These are phyloP conservation scores for Apis cerana DNA, from an alignment of 1,140 invertebrate species.

Conservation along the genomic window DNA sequence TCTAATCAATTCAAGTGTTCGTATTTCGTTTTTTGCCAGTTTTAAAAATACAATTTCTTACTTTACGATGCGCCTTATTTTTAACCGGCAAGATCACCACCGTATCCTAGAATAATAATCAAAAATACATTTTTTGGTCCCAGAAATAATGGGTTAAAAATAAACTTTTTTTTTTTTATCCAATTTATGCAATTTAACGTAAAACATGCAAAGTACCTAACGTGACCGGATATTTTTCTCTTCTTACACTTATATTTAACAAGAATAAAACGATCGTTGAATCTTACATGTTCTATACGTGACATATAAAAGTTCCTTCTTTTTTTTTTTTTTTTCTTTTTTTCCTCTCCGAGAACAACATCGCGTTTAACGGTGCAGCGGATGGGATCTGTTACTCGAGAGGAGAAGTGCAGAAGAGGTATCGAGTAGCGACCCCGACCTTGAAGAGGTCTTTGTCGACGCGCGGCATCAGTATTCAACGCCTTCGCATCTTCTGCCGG, in stretches of 20 bases:
- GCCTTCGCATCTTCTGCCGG: conserved; percentile 70
- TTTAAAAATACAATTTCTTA: too few relatives aligned
- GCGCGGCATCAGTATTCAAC: conserved; percentile 74
- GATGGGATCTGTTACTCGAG: conserved; percentile 24
- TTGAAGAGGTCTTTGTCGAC: conserved; percentile 77
- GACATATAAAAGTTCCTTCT: not conserved
- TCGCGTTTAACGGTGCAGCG: conserved; percentile 38
- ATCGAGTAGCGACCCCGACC: conserved; percentile 70
- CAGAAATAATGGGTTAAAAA: too few relatives aligned
- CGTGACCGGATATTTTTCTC: not conserved
- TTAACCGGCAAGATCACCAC: too few relatives aligned
- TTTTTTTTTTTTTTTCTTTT: not conserved
- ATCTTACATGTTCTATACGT: not conserved
- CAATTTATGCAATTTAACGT: not conserved
- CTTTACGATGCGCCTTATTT: too few relatives aligned
- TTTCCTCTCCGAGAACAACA: not conserved
- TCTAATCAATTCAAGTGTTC: too few relatives aligned
- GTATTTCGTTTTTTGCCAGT: too few relatives aligned
- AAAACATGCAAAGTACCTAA: not conserved
- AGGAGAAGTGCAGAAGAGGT: conserved; percentile 48
- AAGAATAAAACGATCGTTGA: not conserved
- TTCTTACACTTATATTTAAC: not conserved
- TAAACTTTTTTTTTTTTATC: too few relatives aligned
- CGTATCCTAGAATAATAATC: too few relatives aligned
- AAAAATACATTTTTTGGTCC: too few relatives aligned